phyloP scores from a whole-genome alignment of 2,113 vertebrate genomes.

The Peromyscus californicus region DNA sequence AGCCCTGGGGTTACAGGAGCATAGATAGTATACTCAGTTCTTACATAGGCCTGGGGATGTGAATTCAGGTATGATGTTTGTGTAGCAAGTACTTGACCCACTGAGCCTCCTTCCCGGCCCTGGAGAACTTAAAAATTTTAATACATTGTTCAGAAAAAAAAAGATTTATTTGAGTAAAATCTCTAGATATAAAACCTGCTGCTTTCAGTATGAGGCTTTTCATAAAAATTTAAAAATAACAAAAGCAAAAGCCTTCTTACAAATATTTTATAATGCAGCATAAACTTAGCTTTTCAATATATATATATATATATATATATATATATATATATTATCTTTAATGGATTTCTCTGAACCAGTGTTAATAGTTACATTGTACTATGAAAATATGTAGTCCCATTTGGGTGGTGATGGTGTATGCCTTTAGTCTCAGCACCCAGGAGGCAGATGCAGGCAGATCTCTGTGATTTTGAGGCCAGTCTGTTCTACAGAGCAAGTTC shows the following conservation, averaged over 20 bases:
- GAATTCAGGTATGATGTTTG: neutral
- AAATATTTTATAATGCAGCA: neutral
- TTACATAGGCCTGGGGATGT: neutral
- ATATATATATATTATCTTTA: neutral
- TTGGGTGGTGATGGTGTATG: too few relatives aligned
- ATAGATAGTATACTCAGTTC: neutral
- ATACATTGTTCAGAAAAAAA: neutral
- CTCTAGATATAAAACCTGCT: neutral
- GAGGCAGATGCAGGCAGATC: neutral
- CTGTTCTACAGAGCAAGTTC: neutral
- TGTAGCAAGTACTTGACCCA: neutral
- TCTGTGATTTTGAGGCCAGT: neutral
- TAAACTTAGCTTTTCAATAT: constrained; percentile 8
- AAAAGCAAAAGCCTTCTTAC: neutral
- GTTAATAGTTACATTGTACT: neutral
- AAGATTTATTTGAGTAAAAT: neutral
- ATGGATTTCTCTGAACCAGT: neutral
- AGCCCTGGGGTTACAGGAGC: too few relatives aligned
- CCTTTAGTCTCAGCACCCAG: neutral
- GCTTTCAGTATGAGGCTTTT: neutral
- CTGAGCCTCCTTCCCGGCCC: neutral
- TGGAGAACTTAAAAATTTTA: neutral
- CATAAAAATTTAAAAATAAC: constrained; percentile 12
- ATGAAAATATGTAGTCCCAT: neutral
- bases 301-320: too few relatives aligned